Percentiles rank a stretch among this genome's conserved stretches.
Evolutionary conservation across 2,888 invertebrate species (phyloP).

Genomic region (Cynaeus angustus): DNA sequence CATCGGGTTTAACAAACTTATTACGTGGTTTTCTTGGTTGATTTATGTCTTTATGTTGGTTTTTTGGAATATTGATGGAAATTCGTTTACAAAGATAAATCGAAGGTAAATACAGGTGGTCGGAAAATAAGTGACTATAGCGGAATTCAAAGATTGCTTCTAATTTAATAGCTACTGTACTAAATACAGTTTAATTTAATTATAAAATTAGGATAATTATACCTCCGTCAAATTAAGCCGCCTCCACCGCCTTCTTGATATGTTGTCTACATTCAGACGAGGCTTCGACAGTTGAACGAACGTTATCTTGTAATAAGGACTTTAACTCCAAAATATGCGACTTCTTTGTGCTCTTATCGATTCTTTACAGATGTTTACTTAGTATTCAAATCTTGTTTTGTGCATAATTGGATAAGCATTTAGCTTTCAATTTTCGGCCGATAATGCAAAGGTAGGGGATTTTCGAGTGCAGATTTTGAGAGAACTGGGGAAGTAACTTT

Average conservation of each 20-base stretch:
- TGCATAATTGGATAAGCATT: conserved; percentile 19
- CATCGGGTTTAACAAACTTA: no score
- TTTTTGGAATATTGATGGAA: no score
- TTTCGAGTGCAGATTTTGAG: background rate
- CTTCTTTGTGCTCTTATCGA: conserved; percentile 14
- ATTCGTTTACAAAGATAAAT: no score
- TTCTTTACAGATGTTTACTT: conserved; percentile 8
- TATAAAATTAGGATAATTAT: conserved; percentile 11
- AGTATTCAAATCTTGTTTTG: conserved; percentile 5
- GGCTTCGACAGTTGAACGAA: background rate
- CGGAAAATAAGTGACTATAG: no score
- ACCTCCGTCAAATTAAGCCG: conserved; percentile 10
- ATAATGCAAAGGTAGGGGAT: conserved; percentile 6
- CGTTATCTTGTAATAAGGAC: background rate
- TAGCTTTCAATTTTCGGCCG: conserved; percentile 14
- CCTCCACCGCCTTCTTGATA: conserved; percentile 9
- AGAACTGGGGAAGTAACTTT: no score
- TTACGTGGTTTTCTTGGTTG: no score
- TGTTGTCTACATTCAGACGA: conserved; percentile 6
- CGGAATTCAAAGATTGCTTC: no score
- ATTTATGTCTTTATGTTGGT: no score
- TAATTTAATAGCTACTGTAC: background rate
- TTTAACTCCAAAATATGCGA: background rate
- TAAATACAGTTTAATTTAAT: background rate
- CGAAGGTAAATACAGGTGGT: no score